Percentiles rank a stretch among this genome's conserved stretches.
phyloP scores from a whole-genome alignment of 2,797 vertebrate genomes.

The Cacajao melanocephalus region DNA sequence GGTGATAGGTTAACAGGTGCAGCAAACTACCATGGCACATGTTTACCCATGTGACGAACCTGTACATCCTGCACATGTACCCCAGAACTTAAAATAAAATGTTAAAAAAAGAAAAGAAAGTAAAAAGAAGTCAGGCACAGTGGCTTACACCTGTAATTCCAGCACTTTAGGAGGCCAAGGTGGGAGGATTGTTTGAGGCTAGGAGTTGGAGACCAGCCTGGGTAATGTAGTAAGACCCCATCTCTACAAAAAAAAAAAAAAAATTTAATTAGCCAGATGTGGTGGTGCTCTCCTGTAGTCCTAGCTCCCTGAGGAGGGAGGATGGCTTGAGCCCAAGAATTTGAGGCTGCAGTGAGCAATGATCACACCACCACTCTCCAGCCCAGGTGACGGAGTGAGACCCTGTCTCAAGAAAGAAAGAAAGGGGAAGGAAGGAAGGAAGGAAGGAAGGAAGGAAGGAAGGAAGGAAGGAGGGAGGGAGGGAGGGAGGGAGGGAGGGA shows the following conservation, averaged over 20 bases:
- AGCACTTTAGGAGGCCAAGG: not conserved
- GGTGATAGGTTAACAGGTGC: not conserved
- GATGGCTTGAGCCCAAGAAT: not conserved
- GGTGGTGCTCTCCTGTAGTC: not conserved
- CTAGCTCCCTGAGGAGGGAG: not conserved
- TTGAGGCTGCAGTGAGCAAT: not conserved
- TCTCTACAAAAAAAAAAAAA: not conserved
- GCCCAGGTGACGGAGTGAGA: not conserved
- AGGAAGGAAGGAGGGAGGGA: fast-evolving
- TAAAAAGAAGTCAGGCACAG: not conserved
- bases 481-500: too few species aligned
- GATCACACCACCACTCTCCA: not conserved
- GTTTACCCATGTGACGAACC: not conserved
- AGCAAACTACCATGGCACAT: not conserved
- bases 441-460: too few species aligned
- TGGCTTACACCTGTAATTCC: not conserved
- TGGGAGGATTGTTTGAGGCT: not conserved
- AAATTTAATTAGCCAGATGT: not conserved
- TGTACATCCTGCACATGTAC: not conserved
- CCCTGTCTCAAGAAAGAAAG: not conserved
- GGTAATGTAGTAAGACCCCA: not conserved
- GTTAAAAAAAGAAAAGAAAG: not conserved
- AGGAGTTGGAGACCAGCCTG: not conserved
- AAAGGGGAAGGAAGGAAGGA: too few species aligned
- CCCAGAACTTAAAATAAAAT: not conserved